These are phyloP conservation scores for Tetrapedia diversipes DNA, from an alignment of 2,888 invertebrate genomes.

Conservation along the genomic window DNA sequence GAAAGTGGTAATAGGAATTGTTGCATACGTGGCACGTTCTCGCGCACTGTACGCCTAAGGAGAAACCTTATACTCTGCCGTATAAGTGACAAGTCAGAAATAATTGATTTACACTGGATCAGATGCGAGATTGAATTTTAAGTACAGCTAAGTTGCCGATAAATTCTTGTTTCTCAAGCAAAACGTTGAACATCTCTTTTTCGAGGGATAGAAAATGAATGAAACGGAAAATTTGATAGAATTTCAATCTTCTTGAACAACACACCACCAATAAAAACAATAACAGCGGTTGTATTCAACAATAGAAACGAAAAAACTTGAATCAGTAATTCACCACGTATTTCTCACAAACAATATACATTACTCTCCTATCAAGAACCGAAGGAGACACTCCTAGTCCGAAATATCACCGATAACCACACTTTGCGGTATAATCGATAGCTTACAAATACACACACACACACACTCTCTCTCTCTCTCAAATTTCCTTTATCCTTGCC, in stretches of 20 bases:
- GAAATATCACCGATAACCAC: constrained; percentile 20
- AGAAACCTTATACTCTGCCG: constrained; percentile 16
- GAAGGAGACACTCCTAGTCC: not conserved
- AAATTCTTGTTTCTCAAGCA: too few relatives aligned
- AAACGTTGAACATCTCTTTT: too few relatives aligned
- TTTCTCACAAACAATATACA: constrained; percentile 1
- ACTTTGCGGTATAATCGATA: constrained; percentile 29
- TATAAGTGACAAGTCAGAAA: constrained; percentile 25
- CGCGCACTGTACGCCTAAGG: not conserved
- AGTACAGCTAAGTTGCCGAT: not conserved
- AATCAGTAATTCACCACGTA: not conserved
- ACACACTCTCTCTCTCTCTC: too few relatives aligned
- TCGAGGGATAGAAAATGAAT: too few relatives aligned
- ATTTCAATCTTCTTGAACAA: too few relatives aligned
- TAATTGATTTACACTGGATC: constrained; percentile 25
- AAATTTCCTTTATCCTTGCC: constrained; percentile 31
- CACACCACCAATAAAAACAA: too few relatives aligned
- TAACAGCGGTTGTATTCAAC: not conserved
- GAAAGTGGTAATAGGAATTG: constrained; percentile 36
- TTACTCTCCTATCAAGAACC: not conserved
- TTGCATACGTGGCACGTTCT: constrained; percentile 14
- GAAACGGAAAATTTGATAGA: too few relatives aligned
- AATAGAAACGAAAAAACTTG: not conserved
- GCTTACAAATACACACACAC: too few relatives aligned
- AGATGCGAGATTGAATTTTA: too few relatives aligned